Evolutionary conservation across 2,113 vertebrate species (phyloP).

Genomic region (Falcunculus frontatus): DNA sequence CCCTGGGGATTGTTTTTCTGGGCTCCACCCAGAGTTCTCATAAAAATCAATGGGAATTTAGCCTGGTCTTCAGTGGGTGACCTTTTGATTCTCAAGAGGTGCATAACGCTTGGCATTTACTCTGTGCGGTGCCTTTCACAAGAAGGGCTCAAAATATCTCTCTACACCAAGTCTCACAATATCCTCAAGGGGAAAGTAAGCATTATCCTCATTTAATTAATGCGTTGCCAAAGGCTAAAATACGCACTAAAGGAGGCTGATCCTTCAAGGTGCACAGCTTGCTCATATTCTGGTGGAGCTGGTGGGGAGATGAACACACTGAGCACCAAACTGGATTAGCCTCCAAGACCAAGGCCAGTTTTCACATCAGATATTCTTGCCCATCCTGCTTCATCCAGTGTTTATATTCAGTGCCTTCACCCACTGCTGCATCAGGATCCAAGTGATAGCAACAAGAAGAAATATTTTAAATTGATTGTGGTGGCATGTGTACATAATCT

Average conservation of each 20-base stretch:
- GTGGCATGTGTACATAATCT: not conserved
- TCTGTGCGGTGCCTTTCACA: not conserved
- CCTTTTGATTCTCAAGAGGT: constrained; percentile 7
- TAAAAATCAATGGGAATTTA: constrained; percentile 28
- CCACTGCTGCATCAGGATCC: not conserved
- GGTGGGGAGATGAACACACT: not conserved
- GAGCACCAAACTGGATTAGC: not conserved
- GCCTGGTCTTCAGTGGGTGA: not conserved
- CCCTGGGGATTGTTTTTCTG: not conserved
- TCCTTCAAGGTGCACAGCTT: not conserved
- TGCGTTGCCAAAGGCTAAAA: not conserved
- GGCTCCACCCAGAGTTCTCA: not conserved
- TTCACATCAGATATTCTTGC: not conserved
- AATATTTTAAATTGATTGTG: not conserved
- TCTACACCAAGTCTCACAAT: not conserved
- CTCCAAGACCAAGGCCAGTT: not conserved
- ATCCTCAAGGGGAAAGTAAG: not conserved
- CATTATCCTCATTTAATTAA: constrained; percentile 40
- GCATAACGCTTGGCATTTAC: not conserved
- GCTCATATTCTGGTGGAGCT: not conserved
- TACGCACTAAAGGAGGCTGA: not conserved
- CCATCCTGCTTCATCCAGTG: not conserved
- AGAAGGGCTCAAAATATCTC: constrained; percentile 8
- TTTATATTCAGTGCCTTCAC: not conserved
- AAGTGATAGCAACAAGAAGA: not conserved